Conservation (phyloP, 2,888 invertebrate genomes). For the Macroteleia sp. region DNA sequence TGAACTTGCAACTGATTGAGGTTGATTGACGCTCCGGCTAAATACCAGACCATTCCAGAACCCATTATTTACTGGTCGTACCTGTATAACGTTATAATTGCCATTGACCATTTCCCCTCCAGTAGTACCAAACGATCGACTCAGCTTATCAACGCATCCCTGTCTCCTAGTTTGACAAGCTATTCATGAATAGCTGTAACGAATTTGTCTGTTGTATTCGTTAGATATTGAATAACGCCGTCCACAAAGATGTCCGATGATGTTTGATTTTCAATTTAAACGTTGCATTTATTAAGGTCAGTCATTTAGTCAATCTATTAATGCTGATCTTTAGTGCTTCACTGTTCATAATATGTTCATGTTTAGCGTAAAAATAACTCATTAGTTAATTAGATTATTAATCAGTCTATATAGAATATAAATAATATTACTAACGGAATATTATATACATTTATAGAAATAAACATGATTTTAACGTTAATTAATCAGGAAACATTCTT, state of each 20-base stretch:
- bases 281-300: too few relatives aligned
- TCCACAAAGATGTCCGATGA: slow-evolving; percentile 37
- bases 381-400: too few relatives aligned
- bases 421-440: too few relatives aligned
- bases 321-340: too few relatives aligned
- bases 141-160: slow-evolving; percentile 71
- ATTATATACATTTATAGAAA: too few relatives aligned
- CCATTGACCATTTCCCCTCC: slow-evolving; percentile 74
- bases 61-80: slow-evolving; percentile 80
- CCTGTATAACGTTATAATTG: slow-evolving; percentile 79
- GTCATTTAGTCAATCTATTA: too few relatives aligned
- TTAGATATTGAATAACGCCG: slow-evolving; percentile 57
- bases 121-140: slow-evolving; percentile 69
- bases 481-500: too few relatives aligned
- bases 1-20: slow-evolving; percentile 79
- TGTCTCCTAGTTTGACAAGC: slow-evolving; percentile 64
- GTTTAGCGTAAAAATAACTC: too few relatives aligned
- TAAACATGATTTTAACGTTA: too few relatives aligned
- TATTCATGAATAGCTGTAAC: slow-evolving; percentile 58
- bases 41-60: slow-evolving; percentile 79
- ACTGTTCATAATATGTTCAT: too few relatives aligned
- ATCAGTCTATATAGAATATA: too few relatives aligned
- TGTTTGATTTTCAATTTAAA: slow-evolving; percentile 11
- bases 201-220: slow-evolving; percentile 53
- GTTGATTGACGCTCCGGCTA: slow-evolving; percentile 81